Evolutionary conservation across 92 coral and sea anemone genomes (phyloP).

Genomic region (Virgularia gustaviana): DNA sequence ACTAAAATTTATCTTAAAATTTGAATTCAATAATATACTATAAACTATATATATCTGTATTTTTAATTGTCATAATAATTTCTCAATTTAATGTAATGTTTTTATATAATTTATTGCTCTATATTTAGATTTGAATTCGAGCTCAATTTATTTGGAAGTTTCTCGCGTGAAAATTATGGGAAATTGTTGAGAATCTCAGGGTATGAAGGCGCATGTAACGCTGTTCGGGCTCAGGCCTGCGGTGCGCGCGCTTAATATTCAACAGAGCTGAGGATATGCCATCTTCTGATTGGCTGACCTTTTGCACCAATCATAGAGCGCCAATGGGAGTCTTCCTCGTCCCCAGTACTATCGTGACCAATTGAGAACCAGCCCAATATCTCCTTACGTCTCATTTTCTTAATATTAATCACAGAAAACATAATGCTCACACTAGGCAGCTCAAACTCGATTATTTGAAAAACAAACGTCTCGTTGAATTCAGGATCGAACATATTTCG

Average conservation of each 20-base stretch:
- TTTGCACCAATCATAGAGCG: slow-evolving; percentile 86
- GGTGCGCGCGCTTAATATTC: slow-evolving; percentile 58
- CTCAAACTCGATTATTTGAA: slow-evolving; percentile 99
- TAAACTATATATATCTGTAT: no score
- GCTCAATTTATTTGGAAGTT: no score
- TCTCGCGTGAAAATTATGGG: no score
- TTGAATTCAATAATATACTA: no score
- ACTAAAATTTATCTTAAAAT: no score
- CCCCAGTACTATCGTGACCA: slow-evolving; percentile 97
- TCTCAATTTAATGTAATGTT: no score
- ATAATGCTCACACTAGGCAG: slow-evolving; percentile 97
- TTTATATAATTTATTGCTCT: no score
- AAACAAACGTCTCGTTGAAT: slow-evolving; percentile 95
- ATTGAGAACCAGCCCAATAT: slow-evolving; percentile 99
- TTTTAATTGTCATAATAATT: no score
- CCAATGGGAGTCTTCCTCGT: slow-evolving; percentile 97
- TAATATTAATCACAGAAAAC: slow-evolving; percentile 95
- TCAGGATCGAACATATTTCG: slow-evolving; percentile 99
- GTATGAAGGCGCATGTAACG: background rate
- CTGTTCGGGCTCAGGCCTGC: no score
- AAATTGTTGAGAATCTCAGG: no score
- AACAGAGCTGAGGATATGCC: slow-evolving; percentile 97
- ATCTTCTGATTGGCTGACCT: slow-evolving; percentile 81
- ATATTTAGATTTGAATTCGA: no score
- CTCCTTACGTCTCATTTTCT: slow-evolving; percentile 96